Conservation (phyloP, 2,113 vertebrate species). For the Columba janthina region DNA sequence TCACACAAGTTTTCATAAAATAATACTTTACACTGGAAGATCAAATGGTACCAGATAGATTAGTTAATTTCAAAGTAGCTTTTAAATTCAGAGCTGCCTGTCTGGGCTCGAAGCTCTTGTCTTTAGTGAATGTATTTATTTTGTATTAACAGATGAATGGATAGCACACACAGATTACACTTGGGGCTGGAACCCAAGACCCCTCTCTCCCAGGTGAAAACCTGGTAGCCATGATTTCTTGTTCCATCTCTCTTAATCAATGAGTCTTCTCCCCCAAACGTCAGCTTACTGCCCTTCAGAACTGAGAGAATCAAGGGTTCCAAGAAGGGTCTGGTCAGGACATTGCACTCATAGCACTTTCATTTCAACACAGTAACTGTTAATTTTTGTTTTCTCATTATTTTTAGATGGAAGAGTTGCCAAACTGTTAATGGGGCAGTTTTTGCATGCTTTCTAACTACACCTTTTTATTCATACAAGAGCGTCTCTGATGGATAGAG, state of each 20-base stretch:
- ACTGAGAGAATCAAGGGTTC: background rate
- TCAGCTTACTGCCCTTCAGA: background rate
- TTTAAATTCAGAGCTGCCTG: background rate
- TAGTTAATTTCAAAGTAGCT: background rate
- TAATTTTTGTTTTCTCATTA: background rate
- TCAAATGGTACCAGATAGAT: background rate
- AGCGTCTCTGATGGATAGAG: background rate
- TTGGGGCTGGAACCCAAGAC: background rate
- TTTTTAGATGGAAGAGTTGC: background rate
- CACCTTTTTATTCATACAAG: background rate
- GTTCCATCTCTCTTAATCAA: background rate
- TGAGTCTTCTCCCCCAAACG: background rate
- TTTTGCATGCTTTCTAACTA: background rate
- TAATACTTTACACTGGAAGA: background rate
- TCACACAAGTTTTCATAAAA: background rate
- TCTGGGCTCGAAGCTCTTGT: background rate
- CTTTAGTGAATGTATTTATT: background rate
- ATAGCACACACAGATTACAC: background rate
- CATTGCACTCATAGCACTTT: background rate
- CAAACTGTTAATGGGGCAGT: background rate
- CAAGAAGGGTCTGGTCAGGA: background rate
- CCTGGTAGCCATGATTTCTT: background rate
- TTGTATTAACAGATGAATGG: background rate
- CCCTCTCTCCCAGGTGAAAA: background rate
- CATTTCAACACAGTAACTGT: background rate